Base-by-base conservation (phyloP, 2,113 vertebrate species). In the Cololabis saira region DNA sequence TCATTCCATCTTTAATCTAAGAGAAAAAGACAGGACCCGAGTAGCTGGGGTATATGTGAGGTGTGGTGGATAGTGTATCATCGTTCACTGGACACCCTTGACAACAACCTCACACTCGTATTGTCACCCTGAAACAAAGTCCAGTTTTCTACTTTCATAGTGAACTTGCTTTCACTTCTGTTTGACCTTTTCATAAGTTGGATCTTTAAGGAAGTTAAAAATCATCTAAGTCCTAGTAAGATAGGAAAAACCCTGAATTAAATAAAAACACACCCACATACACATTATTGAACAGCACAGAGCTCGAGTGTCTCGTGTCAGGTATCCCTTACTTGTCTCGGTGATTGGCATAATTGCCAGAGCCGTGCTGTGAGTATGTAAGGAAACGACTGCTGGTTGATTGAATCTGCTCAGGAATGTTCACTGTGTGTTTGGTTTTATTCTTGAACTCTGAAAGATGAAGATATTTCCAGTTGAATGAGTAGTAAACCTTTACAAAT, bases 271-370 rank as follows among this genome's bases (percentile, higher is more conserved):
- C 57, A 15, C 66, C 22, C 44, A 27, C 48, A 57, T 61, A 19
- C 61, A 40, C 70, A 30, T 12, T 33, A 47, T 47, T 16, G 37
- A 57, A 62, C 18, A 44, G 57, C 4, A n/a, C 44, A 1, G 50
- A 69, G 87, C 85, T 91, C 89, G 65, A 59, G 64, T 90, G 85
- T 86, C 89, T 67, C 82, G 90, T 86, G 80, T 90, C 85, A 43
- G 78, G 76, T 90, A 55, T 78, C 84, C 78, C 13, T 18, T 33
- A 69, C 58, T 71, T 10, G 56, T 83, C 71, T 64, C 11, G 18
- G 11, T 71, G 83, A 89, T 81, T 50, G 81, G 56, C 70, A 56
- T 83, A 81, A 83, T 84, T 86, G 80, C 83, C 74, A 63, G 62
- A 83, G 55, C 67, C 1, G 56, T 54, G 72, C 63, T 44, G 76